Conservation (phyloP, 2,797 vertebrate species). For the Hypotaenidia philippensis region DNA sequence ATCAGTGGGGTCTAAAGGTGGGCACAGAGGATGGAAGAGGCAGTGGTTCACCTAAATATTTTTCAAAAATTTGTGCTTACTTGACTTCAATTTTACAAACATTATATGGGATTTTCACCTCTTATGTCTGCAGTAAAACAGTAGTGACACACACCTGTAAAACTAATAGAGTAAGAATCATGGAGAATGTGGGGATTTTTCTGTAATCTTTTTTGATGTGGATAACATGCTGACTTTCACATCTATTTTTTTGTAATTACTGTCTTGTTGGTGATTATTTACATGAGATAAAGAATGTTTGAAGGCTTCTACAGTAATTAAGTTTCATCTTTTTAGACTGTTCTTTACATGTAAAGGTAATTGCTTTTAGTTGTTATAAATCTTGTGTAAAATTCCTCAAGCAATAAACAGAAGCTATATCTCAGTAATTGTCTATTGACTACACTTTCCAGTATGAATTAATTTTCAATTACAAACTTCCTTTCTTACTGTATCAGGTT, state of each 20-base stretch:
- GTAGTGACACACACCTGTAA: background rate
- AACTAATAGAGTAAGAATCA: background rate
- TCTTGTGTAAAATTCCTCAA: constrained; percentile 59
- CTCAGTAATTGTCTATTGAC: constrained; percentile 77
- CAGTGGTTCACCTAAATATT: background rate
- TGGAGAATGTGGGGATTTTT: background rate
- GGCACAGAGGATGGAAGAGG: background rate
- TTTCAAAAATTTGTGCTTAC: rapidly evolving
- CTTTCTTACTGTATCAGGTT: constrained; percentile 35
- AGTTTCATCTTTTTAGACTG: constrained; percentile 58
- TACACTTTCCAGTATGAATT: constrained; percentile 68
- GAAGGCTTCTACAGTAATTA: constrained; percentile 64
- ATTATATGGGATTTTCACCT: background rate
- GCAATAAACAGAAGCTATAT: constrained; percentile 71
- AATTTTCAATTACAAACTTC: constrained; percentile 72
- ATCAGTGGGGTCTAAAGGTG: background rate
- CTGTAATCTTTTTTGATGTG: background rate
- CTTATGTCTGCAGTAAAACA: background rate
- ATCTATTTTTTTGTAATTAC: constrained; percentile 2
- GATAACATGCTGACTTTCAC: constrained; percentile 7
- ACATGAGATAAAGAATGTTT: constrained; percentile 51
- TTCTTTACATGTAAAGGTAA: constrained; percentile 69
- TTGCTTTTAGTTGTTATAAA: constrained; percentile 70
- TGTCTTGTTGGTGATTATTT: constrained; percentile 59
- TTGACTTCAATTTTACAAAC: background rate